Base-by-base conservation (phyloP, 64 coral and sea anemone genomes). In the Orbicella faveolata region DNA sequence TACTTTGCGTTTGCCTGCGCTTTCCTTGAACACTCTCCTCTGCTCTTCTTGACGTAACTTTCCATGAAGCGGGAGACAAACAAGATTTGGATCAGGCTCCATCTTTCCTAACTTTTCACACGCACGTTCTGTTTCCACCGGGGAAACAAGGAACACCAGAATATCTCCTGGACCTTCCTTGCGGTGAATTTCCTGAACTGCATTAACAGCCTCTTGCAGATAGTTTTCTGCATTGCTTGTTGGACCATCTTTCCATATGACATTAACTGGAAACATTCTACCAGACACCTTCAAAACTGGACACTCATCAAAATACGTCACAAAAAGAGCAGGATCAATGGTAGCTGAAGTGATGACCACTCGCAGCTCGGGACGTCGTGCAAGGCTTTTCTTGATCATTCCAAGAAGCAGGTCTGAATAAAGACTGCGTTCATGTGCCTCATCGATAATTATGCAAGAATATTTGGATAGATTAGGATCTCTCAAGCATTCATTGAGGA, bases 271-370 rank as follows among this genome's bases (percentile, higher is more conserved):
- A 75, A 95, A 95, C 74, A 83, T 92, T 75, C 93, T 87, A 7
- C 96, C 96, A 14, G 96, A 94, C n/a, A 98, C 87, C 53, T 87
- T 92, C 9, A 98, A 48, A 30, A 95, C 86, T 14, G 90, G 87
- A 52, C 87, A 95, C 52, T 87, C 66, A 68, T 73, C 75, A 25
- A 98, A 98, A 84, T 98, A 95, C 4, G 34, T 30, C 15, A 87
- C 39, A n/a, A 98, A 98, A 11, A 95, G 54, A 34, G 78, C 75
- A 9, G 96, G 88, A 79, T 98, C 67, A 64, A 98, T 93, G 10
- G 96, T 98, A 20, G 96, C 96, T 53, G 96, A 98, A 0, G 96
- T 98, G 13, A 98, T 90, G 25, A 98, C 87, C 52, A 98, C 77
- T 66, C 88, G 79, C 16, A 98, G 80, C 54, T 95, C 93, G 21